Base-by-base conservation (phyloP, 2,797 vertebrate genomes). In the Sebastolobus alascanus region DNA sequence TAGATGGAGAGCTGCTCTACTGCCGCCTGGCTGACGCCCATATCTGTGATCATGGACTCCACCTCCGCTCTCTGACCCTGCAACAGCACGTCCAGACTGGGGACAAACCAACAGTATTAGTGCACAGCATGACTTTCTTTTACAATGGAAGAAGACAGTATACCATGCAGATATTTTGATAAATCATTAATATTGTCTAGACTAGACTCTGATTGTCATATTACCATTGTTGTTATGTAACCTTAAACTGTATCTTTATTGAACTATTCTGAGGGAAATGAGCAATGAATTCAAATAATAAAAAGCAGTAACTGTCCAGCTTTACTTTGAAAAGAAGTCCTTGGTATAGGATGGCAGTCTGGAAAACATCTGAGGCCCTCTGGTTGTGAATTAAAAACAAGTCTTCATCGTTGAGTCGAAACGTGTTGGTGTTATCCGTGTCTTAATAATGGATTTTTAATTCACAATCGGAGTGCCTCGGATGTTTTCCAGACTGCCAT, bases 1-100 rank as follows among this genome's bases (percentile, higher is more conserved):
- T 97, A 99, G 85, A 98, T 92, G 0, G 98, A 97, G 71, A 99
- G 96, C 92, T 99, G 98, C 86, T 99, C 98, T 84, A 99, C 96
- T 0, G 98, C 97, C 0, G 97, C 90, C 63, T 97, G 97, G 76
- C 97, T 97, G 0, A 96, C 93, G 16, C 98, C 98, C 96, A 97
- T 98, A 70, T 99, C 97, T 77, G 92, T 96, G 90, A 99, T 97
- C 98, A 99, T 99, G 91, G 97, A 96, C 87, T 99, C 98, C 79
- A 98, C 98, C 87, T 99, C 98, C 0, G 94, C 89, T 80, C 97
- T 95, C 90, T 99, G 98, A 73, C 97, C 97, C 84, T 99, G 97
- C 67, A 99, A 92, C 89, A 99, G 91, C 70, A 96, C 71, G 35
- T 98, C 96, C 69, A 99, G 93, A 80, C 98, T 99, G 94, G 80